Evolutionary conservation across 1,140 invertebrate genomes (phyloP), one percentile per base, ranked within the genome.

Genomic region (Telenomus remus): DNA sequence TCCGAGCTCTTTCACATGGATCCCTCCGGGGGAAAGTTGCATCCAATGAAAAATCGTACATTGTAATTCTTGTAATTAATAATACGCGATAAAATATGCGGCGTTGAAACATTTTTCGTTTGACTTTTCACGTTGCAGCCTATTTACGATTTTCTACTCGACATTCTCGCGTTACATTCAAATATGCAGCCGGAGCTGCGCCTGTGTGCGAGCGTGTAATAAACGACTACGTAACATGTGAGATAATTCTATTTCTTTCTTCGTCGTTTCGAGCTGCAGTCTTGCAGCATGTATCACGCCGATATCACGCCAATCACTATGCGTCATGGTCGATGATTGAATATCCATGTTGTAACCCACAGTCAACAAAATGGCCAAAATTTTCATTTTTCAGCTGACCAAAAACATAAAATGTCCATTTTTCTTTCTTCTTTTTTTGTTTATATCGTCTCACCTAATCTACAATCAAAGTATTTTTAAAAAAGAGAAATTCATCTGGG

Each of bases 181-280:
- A 70, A 47, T 60, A 56, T 59, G 59, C 49, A 48, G 56, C 12
- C 14, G 3, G 7, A n/a, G n/a, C 0, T 10, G 15, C 37, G 48
- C 43, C 27, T 46, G 27, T 69, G 59, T 70, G 49, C 55, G 39
- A 48, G 19, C 19, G 59, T n/a, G n/a, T 73, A 69, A 72, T 72
- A 72, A 68, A 77, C 63, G 74, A 68, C 61, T 77, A 65, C 69
- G 75, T 73, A 77, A 77, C 49, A 51, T 69, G 64, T 77, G 69
- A 77, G 69, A 77, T 77, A 77, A 77, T 73, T 77, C 63, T 63
- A 15, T 60, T 77, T 77, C 69, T 73, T 73, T 76, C 61, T 71
- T 55, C 44, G 43, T 69, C 35, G 43, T 65, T n/a, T n/a, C 65
- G 19, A 27, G 34, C 66, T 70, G n/a, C 46, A 51, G 53, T 63